Evolutionary conservation across 2,113 vertebrate species (phyloP).

Genomic region (Phocoena sinus): DNA sequence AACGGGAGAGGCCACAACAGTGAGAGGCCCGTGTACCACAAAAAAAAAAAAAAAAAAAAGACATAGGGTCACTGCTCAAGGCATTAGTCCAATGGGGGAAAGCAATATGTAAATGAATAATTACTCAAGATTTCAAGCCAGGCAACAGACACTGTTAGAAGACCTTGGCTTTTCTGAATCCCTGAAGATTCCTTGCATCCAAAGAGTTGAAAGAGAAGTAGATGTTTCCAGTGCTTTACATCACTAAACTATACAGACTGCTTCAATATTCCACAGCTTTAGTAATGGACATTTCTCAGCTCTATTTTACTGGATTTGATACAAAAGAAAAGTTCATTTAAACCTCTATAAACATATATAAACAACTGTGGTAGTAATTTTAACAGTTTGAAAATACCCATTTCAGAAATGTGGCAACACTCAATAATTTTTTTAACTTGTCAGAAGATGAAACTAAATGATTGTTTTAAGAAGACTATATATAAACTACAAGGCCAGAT

Average conservation of each 20-base stretch:
- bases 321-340: not conserved
- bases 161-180: not conserved
- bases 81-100: not conserved
- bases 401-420: conserved; percentile 26
- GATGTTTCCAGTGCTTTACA: not conserved
- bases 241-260: not conserved
- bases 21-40: no score
- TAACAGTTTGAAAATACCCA: conserved; percentile 4
- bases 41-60: not conserved
- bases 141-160: not conserved
- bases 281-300: not conserved
- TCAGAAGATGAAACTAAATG: conserved; percentile 28
- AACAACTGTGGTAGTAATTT: not conserved
- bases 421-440: conserved; percentile 31
- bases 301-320: not conserved
- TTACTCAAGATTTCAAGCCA: not conserved
- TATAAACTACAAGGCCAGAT: not conserved
- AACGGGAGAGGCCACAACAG: no score
- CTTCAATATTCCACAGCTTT: not conserved
- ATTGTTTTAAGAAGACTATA: conserved; percentile 21
- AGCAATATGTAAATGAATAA: not conserved
- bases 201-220: not conserved
- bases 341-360: not conserved
- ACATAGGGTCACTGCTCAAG: not conserved
- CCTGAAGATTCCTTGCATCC: not conserved